phyloP scores from a whole-genome alignment of 2,113 vertebrate species.

The Odocoileus hemionus region DNA sequence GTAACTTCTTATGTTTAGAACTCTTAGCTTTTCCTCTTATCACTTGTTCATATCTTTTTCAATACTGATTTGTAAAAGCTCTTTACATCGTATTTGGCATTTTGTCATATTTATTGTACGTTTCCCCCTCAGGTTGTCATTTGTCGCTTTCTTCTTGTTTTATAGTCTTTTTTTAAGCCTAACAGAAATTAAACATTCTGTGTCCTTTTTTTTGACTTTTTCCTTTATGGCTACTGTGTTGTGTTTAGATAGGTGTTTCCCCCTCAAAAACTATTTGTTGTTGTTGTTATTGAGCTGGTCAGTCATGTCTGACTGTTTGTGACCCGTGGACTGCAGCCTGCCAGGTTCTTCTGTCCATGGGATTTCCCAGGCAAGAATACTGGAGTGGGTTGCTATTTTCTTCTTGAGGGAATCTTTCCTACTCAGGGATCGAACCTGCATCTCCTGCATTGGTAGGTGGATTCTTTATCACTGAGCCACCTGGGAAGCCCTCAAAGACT shows the following conservation, averaged over 20 bases:
- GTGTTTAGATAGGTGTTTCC: neutral
- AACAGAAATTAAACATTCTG: neutral
- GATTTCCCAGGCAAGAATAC: neutral
- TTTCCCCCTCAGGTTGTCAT: neutral
- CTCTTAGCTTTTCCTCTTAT: neutral
- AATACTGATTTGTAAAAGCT: neutral
- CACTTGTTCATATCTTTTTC: neutral
- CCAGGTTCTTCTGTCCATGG: neutral
- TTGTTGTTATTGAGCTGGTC: neutral
- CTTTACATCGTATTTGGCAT: neutral
- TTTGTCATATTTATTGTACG: neutral
- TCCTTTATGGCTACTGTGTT: neutral
- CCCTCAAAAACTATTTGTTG: neutral
- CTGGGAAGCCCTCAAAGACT: neutral
- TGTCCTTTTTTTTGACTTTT: neutral
- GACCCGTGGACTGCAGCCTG: neutral
- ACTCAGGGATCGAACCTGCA: neutral
- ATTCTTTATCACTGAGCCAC: neutral
- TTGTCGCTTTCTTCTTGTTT: neutral
- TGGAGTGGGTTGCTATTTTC: neutral
- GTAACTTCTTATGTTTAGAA: neutral
- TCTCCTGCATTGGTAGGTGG: neutral
- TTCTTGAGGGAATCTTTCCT: neutral
- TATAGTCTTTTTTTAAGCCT: neutral
- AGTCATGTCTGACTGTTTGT: neutral